Evolutionary conservation across 2,888 invertebrate species (phyloP).

Genomic region (Leptinotarsa tumamoca): DNA sequence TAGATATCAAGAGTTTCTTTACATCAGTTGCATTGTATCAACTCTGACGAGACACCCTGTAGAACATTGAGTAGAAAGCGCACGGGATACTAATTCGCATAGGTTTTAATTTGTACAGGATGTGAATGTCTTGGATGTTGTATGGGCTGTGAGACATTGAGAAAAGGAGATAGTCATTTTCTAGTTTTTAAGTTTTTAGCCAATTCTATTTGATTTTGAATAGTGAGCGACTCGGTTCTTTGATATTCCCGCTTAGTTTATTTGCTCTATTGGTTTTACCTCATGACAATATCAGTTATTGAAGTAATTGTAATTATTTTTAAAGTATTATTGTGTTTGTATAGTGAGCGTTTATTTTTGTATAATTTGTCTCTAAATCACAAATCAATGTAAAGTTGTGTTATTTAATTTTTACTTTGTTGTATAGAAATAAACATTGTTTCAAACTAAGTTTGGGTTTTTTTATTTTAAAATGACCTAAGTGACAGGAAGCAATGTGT

Average conservation of each 20-base stretch:
- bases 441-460: background rate
- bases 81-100: background rate
- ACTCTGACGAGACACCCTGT: background rate
- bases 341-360: constrained; percentile 46
- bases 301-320: constrained; percentile 30
- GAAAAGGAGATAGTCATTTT: constrained; percentile 41
- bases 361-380: constrained; percentile 34
- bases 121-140: constrained; percentile 47
- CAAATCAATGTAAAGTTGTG: constrained; percentile 21
- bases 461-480: too few relatives aligned
- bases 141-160: constrained; percentile 51
- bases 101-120: constrained; percentile 21
- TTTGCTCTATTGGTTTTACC: constrained; percentile 37
- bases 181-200: constrained; percentile 35
- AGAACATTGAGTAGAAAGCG: background rate
- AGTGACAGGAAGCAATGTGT: too few relatives aligned
- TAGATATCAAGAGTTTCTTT: background rate
- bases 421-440: constrained; percentile 25
- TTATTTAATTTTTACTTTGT: constrained; percentile 24
- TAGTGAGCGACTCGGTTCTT: constrained; percentile 24
- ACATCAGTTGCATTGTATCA: background rate
- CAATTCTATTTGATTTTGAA: constrained; percentile 32
- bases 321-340: constrained; percentile 32
- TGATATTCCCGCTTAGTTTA: constrained; percentile 12
- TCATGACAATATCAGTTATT: constrained; percentile 33